Conservation (phyloP, 2,888 invertebrate genomes). For the Mystacides longicornis region DNA sequence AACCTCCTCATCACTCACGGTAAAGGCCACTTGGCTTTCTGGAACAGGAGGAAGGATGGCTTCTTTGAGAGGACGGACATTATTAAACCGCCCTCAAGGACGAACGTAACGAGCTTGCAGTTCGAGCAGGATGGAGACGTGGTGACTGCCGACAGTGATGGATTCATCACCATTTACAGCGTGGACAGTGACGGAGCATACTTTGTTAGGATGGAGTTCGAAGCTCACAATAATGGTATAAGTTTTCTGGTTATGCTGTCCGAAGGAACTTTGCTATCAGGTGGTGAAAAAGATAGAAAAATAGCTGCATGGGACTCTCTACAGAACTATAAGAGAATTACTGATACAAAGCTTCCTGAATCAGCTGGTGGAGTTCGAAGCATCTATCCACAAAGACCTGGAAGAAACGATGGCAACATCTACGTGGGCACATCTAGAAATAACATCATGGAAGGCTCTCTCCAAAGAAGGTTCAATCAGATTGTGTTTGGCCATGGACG, state of each 20-base stretch:
- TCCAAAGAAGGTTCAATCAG: constrained; percentile 81
- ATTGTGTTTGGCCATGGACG: constrained; percentile 84
- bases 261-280: constrained; percentile 84
- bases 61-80: constrained; percentile 86
- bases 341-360: constrained; percentile 85
- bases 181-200: constrained; percentile 85
- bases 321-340: constrained; percentile 83
- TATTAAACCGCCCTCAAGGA: constrained; percentile 80
- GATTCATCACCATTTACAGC: constrained; percentile 85
- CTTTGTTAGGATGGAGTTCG: constrained; percentile 82
- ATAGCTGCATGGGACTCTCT: constrained; percentile 89
- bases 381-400: constrained; percentile 81
- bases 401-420: constrained; percentile 82
- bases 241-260: constrained; percentile 81
- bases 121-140: constrained; percentile 90
- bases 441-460: constrained; percentile 82
- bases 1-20: constrained; percentile 88
- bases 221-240: constrained; percentile 83
- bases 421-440: constrained; percentile 87
- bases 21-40: constrained; percentile 84
- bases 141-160: constrained; percentile 86
- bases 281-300: constrained; percentile 83
- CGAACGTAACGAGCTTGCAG: constrained; percentile 78
- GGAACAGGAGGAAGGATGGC: constrained; percentile 86
- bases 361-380: constrained; percentile 82